These are phyloP conservation scores for Aspidapion aeneum DNA, from an alignment of 2,888 invertebrate species.

Conservation along the genomic window DNA sequence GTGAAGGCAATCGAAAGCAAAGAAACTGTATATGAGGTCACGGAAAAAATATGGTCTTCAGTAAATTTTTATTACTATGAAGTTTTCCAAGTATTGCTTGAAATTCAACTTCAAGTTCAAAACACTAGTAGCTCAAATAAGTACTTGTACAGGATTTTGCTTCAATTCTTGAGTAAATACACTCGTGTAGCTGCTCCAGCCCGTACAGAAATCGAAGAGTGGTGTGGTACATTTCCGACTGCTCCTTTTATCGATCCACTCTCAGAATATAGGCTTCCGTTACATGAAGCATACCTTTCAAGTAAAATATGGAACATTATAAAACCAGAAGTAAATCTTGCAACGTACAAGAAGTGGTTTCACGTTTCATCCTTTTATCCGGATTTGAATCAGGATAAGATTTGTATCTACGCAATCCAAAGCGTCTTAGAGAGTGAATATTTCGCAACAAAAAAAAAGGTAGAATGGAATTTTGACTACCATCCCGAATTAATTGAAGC, in stretches of 20 bases:
- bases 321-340: constrained; percentile 29
- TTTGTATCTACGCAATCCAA: constrained; percentile 51
- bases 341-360: constrained; percentile 47
- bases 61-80: constrained; percentile 54
- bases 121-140: constrained; percentile 16
- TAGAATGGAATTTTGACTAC: constrained; percentile 40
- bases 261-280: constrained; percentile 53
- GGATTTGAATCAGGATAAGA: constrained; percentile 46
- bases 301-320: constrained; percentile 47
- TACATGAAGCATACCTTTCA: constrained; percentile 40
- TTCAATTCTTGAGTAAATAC: constrained; percentile 42
- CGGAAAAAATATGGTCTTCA: constrained; percentile 35
- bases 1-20: constrained; percentile 40
- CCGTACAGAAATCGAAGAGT: constrained; percentile 48
- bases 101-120: constrained; percentile 33
- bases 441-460: not conserved
- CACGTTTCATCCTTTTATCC: constrained; percentile 40
- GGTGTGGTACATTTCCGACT: constrained; percentile 45
- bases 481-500: constrained; percentile 41
- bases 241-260: constrained; percentile 46
- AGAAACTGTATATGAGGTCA: constrained; percentile 32
- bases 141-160: constrained; percentile 25
- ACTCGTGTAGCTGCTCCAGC: constrained; percentile 45
- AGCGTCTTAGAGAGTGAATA: constrained; percentile 5
- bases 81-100: constrained; percentile 49